Evolutionary conservation across 2,113 vertebrate species (phyloP).

Genomic region (Neotoma lepida): DNA sequence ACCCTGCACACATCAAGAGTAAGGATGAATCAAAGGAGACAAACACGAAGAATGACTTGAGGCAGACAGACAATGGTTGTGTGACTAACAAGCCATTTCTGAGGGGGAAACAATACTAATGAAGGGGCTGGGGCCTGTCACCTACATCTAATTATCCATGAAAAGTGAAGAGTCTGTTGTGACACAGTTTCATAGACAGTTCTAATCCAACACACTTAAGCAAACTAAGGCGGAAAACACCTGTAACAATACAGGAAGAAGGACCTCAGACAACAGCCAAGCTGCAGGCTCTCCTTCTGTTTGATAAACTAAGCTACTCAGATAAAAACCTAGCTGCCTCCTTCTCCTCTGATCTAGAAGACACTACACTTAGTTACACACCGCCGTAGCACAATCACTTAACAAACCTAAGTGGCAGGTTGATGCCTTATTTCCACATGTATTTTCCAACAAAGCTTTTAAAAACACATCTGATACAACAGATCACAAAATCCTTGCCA

Average conservation of each 20-base stretch:
- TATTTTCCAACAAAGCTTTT: constrained; percentile 10
- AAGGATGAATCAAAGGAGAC: neutral
- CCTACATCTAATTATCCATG: neutral
- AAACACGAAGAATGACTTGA: neutral
- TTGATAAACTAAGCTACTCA: neutral
- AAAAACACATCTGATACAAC: neutral
- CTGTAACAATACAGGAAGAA: neutral
- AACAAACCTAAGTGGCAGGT: neutral
- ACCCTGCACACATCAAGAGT: neutral
- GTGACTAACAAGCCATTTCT: neutral
- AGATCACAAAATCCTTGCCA: constrained; percentile 8
- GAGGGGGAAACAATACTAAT: neutral
- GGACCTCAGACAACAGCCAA: neutral
- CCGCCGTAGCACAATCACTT: neutral
- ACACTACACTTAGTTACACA: neutral
- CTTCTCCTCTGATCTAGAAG: neutral
- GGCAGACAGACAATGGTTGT: neutral
- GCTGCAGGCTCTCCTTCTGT: neutral
- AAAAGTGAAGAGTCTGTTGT: neutral
- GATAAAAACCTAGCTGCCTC: neutral
- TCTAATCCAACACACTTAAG: neutral
- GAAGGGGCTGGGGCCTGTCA: neutral
- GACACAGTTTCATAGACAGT: neutral
- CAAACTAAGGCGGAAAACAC: neutral
- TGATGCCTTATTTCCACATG: constrained; percentile 1